These are phyloP conservation scores for Rhopalosiphum padi DNA, from an alignment of 1,140 invertebrate species.

Conservation along the genomic window DNA sequence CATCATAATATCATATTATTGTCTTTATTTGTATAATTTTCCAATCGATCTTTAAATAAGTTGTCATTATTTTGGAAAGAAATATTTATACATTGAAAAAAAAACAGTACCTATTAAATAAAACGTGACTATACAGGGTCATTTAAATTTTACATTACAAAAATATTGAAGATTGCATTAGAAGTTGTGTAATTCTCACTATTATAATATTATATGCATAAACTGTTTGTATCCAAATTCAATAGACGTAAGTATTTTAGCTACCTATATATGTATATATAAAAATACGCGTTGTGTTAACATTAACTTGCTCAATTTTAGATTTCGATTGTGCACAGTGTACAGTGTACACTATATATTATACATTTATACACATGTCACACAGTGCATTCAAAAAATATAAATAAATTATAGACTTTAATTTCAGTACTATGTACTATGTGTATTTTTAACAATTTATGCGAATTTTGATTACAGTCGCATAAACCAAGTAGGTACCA, in stretches of 20 bases:
- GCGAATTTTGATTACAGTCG: not conserved
- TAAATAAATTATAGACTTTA: not conserved
- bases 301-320: not conserved
- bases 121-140: conserved; percentile 34
- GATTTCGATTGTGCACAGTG: not conserved
- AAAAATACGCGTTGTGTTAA: not conserved
- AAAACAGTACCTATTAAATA: conserved; percentile 17
- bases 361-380: not conserved
- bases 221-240: conserved; percentile 29
- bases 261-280: not conserved
- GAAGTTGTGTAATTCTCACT: not conserved
- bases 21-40: not conserved
- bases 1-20: not conserved
- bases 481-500: not conserved
- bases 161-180: conserved; percentile 34
- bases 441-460: not conserved
- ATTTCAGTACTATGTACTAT: not conserved
- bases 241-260: not conserved
- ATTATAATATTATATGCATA: conserved; percentile 29
- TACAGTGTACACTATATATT: not conserved
- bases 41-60: not conserved
- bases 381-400: not conserved
- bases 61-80: conserved; percentile 9
- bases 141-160: conserved; percentile 31
- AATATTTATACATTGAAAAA: not conserved